Evolutionary conservation across 2,797 vertebrate genomes (phyloP), one percentile per base, ranked within the genome.

Genomic region (Myripristis murdjan): DNA sequence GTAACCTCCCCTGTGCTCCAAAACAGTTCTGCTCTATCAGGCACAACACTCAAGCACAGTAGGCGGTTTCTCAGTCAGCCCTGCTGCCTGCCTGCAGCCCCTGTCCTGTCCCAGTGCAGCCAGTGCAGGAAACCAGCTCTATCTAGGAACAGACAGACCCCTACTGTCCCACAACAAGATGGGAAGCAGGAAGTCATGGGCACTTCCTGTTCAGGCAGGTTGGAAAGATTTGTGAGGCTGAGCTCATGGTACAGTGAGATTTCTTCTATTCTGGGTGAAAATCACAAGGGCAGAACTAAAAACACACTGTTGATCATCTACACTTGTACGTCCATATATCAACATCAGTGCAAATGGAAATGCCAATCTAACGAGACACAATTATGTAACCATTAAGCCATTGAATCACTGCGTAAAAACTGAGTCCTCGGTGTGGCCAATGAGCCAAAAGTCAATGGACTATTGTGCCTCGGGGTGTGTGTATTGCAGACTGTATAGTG

Each of bases 1-100:
- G 89, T 88, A 88, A 93, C 89, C 82, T 84, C 88, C 69, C 70
- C 67, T 67, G 62, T 70, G 71, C 80, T 91, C 75, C 87, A 84
- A 83, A 91, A 92, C 91, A 92, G 75, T 41, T 63, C 61, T 24
- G 64, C 71, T 87, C 79, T 68, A 89, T 87, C 69, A 78, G 82
- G 67, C 80, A 72, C 64, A 87, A 63, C 80, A 53, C 66, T 76
- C 66, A 72, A 70, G 76, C 80, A n/a, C 70, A 78, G 82, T 75
- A 80, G 79, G 86, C 44, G 55, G 69, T 67, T 79, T 75, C 69
- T 81, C 56, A 49, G 49, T 1, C 63, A 71, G 64, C 76, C 76
- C 66, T 73, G 81, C 49, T 47, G 22, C 12, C 43, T 52, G 35
- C 39, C 63, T 31, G 69, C 64, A 61, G 52, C 63, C 24, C 74